phyloP scores from a whole-genome alignment of 2,888 invertebrate species.

The Julus scanicus region DNA sequence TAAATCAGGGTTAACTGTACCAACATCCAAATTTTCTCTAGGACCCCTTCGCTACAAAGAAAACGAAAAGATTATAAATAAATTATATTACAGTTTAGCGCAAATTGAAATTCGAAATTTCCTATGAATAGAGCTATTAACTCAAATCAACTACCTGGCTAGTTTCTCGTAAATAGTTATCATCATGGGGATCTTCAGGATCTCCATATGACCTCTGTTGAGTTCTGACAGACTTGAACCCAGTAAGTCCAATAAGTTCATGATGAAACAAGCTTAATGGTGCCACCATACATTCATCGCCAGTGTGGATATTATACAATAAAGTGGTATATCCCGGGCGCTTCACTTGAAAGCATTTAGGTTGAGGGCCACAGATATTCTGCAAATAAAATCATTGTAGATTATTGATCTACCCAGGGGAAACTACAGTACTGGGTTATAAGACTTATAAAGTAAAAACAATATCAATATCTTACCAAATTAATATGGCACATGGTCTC shows the following conservation, averaged over 20 bases:
- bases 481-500: conserved; percentile 92
- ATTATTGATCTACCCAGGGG: too few relatives aligned
- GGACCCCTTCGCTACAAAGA: conserved; percentile 71
- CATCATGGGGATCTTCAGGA: conserved; percentile 93
- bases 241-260: conserved; percentile 87
- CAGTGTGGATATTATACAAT: conserved; percentile 73
- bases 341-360: conserved; percentile 65
- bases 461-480: conserved; percentile 68
- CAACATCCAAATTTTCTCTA: conserved; percentile 72
- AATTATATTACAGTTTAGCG: too few relatives aligned
- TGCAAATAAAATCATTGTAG: conserved; percentile 60
- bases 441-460: neutral
- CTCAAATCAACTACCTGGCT: conserved; percentile 67
- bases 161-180: conserved; percentile 89
- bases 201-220: conserved; percentile 75
- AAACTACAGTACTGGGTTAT: too few relatives aligned
- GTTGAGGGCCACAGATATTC: conserved; percentile 86
- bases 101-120: neutral
- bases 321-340: conserved; percentile 62
- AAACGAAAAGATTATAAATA: conserved; percentile 40
- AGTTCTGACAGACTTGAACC: conserved; percentile 73
- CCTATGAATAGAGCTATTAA: neutral
- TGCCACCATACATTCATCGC: conserved; percentile 92
- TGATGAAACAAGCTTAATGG: conserved; percentile 87
- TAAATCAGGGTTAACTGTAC: conserved; percentile 57